Base-by-base conservation (phyloP, 2,888 invertebrate species). In the Dioctria rufipes region DNA sequence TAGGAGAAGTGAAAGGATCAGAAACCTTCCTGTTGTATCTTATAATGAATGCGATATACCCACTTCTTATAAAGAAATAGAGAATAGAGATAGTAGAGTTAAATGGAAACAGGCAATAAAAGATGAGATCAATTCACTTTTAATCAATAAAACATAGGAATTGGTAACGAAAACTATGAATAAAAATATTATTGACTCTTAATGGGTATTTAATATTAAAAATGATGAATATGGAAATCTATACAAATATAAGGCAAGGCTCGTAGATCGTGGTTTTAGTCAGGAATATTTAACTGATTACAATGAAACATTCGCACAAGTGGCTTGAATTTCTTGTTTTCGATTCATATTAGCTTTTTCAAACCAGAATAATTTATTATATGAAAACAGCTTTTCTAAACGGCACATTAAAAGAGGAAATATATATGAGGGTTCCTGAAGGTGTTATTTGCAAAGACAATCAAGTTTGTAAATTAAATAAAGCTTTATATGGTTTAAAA, bases 201-300 rank as follows among this genome's bases (percentile, higher is more conserved):
- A 78, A 78, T 84, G 82, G 85, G 84, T 82, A 43, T 83, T 84
- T 83, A 83, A 81, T 69, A 81, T 81, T 66, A 84, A 80, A 37
- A 80, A 82, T 80, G 79, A 83, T 82, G 81, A 80, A 40, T 54
- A 78, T 25, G 81, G 82, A 58, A 61, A 63, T 71, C 71, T 61
- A 58, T 80, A 65, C 13, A 71, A 65, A 81, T 83, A 83, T 51
- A 83, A 83, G 75, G 83, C 83, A 8, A 75, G 83, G 42, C 60
- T 83, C 37, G 83, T 83, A 4, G 83, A 82, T 9, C 75, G 71
- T 0, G 82, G 83, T 43, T 83, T 81, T 78, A 61, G 63, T 63
- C 82, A 83, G 42, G 51, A 80, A 77, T 77, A 81, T 51, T 82
- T 81, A 11, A 66, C 80, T 46, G 83, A 83, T 61, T 84, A 81